Evolutionary conservation across 2,888 invertebrate species (phyloP).

Genomic region (Selenia dentaria): DNA sequence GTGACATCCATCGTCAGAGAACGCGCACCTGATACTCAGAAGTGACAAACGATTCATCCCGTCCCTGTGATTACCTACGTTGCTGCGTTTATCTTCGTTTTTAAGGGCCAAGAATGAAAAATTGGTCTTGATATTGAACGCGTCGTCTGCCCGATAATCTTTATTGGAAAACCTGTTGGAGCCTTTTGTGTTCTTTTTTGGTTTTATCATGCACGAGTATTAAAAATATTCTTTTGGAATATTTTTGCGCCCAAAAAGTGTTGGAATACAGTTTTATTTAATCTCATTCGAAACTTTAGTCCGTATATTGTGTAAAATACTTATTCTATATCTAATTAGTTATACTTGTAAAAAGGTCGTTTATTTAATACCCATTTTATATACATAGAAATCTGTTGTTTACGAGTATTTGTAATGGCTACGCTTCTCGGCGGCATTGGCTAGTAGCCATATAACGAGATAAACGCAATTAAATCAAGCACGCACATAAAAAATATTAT

Average conservation of each 20-base stretch:
- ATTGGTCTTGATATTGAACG: conserved; percentile 43
- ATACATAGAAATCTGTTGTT: not conserved
- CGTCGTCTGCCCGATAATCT: conserved; percentile 42
- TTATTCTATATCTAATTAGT: too few relatives aligned
- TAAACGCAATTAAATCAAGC: conserved; percentile 20
- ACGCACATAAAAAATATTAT: conserved; percentile 21
- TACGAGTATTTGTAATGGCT: not conserved
- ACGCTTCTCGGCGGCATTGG: not conserved
- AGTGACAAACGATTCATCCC: conserved; percentile 35
- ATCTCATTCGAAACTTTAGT: not conserved
- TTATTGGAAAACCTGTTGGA: conserved; percentile 38
- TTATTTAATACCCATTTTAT: not conserved
- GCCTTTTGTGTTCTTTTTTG: conserved; percentile 16
- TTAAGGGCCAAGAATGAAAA: conserved; percentile 44
- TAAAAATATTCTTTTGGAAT: conserved; percentile 8
- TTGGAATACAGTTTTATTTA: not conserved
- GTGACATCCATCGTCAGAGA: conserved; percentile 36
- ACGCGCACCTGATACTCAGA: conserved; percentile 22
- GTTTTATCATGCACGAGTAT: conserved; percentile 20
- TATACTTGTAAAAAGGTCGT: too few relatives aligned
- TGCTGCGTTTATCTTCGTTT: conserved; percentile 34
- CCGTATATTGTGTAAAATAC: too few relatives aligned
- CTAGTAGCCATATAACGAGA: conserved; percentile 8
- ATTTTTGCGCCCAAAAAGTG: not conserved
- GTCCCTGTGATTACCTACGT: conserved; percentile 25